Conservation (phyloP, 2,113 vertebrate species). For the Probosciger aterrimus region DNA sequence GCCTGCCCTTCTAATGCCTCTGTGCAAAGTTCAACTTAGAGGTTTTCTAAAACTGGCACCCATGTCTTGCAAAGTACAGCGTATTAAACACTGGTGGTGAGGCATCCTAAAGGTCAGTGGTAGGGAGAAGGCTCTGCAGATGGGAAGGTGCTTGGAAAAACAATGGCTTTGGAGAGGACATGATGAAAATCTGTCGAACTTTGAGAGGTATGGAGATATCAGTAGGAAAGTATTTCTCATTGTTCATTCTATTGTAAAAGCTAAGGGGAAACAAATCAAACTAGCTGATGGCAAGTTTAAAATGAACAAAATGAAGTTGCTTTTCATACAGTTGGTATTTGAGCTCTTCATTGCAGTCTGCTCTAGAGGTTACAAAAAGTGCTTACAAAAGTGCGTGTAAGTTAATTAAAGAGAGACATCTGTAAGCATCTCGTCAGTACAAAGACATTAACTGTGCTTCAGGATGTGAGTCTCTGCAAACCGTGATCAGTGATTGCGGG, state of each 20-base stretch:
- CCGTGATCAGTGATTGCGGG: neutral
- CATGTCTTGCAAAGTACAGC: neutral
- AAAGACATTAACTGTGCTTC: neutral
- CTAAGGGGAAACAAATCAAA: neutral
- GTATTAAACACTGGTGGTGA: neutral
- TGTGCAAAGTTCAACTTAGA: neutral
- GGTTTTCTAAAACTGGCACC: neutral
- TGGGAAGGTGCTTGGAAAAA: neutral
- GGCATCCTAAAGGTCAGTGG: neutral
- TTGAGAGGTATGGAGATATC: neutral
- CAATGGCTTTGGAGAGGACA: neutral
- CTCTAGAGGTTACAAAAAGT: neutral
- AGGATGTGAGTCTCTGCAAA: neutral
- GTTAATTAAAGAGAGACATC: neutral
- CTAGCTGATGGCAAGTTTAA: neutral
- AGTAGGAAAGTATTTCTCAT: neutral
- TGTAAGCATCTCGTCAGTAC: neutral
- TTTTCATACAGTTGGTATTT: neutral
- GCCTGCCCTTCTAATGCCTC: neutral
- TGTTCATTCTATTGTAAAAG: neutral
- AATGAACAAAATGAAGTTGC: neutral
- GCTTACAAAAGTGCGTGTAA: neutral
- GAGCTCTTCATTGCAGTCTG: neutral
- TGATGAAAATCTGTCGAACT: neutral
- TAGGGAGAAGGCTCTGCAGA: neutral